phyloP scores from a whole-genome alignment of 2,113 vertebrate species.

The Serinus canaria region DNA sequence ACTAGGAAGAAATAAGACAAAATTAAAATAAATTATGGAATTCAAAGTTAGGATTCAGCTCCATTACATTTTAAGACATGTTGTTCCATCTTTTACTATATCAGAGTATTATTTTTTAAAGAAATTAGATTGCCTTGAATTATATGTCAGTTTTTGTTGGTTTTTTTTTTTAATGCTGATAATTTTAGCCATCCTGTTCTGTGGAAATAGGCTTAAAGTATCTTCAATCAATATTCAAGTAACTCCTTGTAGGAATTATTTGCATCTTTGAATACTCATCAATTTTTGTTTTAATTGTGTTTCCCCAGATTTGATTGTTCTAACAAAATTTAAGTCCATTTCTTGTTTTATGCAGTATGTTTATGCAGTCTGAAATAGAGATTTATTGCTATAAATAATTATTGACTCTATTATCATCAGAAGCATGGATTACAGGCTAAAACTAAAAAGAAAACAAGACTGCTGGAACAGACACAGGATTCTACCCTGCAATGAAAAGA shows the following conservation, averaged over 20 bases:
- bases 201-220: background rate
- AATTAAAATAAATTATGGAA: conserved; percentile 47
- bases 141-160: background rate
- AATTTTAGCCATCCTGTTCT: background rate
- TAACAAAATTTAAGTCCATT: background rate
- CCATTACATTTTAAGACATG: background rate
- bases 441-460: background rate
- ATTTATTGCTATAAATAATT: background rate
- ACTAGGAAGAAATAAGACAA: conserved; percentile 76
- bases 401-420: background rate
- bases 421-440: background rate
- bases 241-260: background rate
- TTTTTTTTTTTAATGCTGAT: background rate
- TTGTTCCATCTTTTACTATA: background rate
- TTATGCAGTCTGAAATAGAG: background rate
- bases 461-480: background rate
- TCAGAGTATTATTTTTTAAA: background rate
- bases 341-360: background rate
- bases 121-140: background rate
- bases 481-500: background rate
- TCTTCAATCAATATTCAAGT: background rate
- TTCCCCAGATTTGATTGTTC: background rate
- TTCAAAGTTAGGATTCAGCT: background rate
- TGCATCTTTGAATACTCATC: background rate
- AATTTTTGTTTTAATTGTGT: background rate